Base-by-base conservation (phyloP, 2,113 vertebrate species). In the Catharus minimus region DNA sequence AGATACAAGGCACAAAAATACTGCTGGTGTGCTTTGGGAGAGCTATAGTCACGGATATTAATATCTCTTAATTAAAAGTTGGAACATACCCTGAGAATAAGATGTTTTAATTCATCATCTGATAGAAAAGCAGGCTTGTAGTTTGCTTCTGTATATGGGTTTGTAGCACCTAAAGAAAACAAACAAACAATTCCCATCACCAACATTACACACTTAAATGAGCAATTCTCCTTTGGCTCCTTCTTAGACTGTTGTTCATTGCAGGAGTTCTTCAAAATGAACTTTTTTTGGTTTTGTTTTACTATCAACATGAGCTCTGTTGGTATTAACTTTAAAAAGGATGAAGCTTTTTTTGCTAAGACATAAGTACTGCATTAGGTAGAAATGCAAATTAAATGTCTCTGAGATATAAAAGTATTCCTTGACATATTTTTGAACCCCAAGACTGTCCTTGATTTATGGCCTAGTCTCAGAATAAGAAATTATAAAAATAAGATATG, bases 71-170 rank as follows among this genome's bases (percentile, higher is more conserved):
- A 91, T 84, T 82, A 87, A 39, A 86, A 92, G 30, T 44, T 64
- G 64, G 88, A 81, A 98, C 98, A 49, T 98, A 99, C 99, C 98
- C 98, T 98, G 95, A 99, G 97, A 97, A 99, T 99, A 91, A 99
- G 98, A 96, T 99, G 99, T 93, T 99, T 99, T 91, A 99, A 95
- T 92, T 99, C 99, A 76, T 99, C 99, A 23, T 99, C 99, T 82
- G 99, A 99, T 58, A 99, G 98, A 97, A 99, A 99, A 69, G 99
- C 98, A 57, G 99, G 99, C 95, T 99, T 99, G 96, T 99, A 99
- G 97, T 99, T 99, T 61, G 99, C 99, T 97, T 99, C 99, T 49
- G 99, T 99, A 93, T 99, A 99, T 17, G 99, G 99, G 88, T 99
- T 99, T 77, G 98, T 98, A 95, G 99, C 98, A 96, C 99, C 99